Base-by-base conservation (phyloP, 1,140 invertebrate genomes). In the Hestina assimilis region DNA sequence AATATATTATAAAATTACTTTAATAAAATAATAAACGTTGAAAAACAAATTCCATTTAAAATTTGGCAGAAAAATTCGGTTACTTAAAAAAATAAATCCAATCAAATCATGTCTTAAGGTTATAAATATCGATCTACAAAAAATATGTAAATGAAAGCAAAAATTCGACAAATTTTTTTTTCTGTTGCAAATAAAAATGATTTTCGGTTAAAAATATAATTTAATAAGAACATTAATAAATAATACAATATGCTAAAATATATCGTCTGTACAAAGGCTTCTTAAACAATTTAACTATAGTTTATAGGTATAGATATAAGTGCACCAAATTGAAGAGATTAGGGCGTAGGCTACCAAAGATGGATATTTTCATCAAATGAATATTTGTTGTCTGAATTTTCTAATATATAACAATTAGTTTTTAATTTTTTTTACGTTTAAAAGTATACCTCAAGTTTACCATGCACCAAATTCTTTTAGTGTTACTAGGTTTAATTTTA, bases 381-480 rank as follows among this genome's bases (percentile, higher is more conserved):
- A 79, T 76, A 61, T 68, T 64, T 60, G 26, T 63, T 67, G 74
- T 78, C 66, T 48, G 65, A 48, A 68, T 51, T n/a, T n/a, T 65
- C 66, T 83, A 84, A 83, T 80, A 81, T 79, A 82, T 84, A 51
- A 46, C n/a, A n/a, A 20, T 20, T 54, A 72, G 69, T 55, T 45
- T 66, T 62, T 72, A 70, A 51, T 60, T 63, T 53, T 45, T 62
- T 66, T 59, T 63, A 66, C 60, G 38, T 51, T 60, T 59, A 69
- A 72, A 72, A 69, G 53, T 74, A 79, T 87, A 87, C 84, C 84
- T 87, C 84, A 85, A 79, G 84, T 79, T 87, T 87, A 87, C 84
- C 84, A 79, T 59, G 82, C 84, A 87, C 84, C 84, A 87, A 87
- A 87, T 74, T 76, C 51, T 77, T 73, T 55, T 56, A 56, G 45